Base-by-base conservation (phyloP, 2,797 vertebrate genomes). In the Halcyon leucocephala region DNA sequence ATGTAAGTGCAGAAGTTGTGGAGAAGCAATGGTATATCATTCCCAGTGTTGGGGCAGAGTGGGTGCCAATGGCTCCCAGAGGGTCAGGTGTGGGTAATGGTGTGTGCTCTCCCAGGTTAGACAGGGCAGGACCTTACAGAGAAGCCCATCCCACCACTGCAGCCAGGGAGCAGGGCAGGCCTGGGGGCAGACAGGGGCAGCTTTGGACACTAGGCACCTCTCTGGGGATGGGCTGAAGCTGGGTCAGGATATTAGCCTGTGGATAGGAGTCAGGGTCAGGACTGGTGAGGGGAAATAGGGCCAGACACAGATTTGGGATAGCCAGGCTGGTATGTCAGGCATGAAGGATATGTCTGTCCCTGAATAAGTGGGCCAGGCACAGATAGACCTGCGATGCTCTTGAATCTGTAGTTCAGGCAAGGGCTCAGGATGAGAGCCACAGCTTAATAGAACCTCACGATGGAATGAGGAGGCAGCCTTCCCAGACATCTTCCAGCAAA, bases 1-100 rank as follows among this genome's bases (percentile, higher is more conserved):
- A n/a, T n/a, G n/a, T n/a, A n/a, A n/a, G n/a, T n/a, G n/a, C n/a
- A n/a, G n/a, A n/a, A n/a, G n/a, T n/a, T n/a, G n/a, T n/a, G n/a
- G n/a, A n/a, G n/a, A n/a, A n/a, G n/a, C n/a, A n/a, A n/a, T n/a
- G n/a, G 2, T 5, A 29, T 6, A 18, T 15, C 19, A 41, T 12
- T 57, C 9, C 48, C 51, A 33, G 12, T 6, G 13, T 67, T 3
- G 0, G 41, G 46, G 7, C 28, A 39, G 8, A 10, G 19, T 7
- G 9, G 7, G 4, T 9, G 6, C 17, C 0, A 1, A 1, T 8
- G 19, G 12, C 8, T 69, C 6, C 35, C 14, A 0, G 0, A 12
- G 5, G 12, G 11, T 14, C 37, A 37, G 21, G 6, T 0, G 1
- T 25, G 22, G 29, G 20, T 6, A 49, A 17, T 5, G 24, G 17